phyloP scores from a whole-genome alignment of 1,140 invertebrate species.

The Diabrotica virgifera region DNA sequence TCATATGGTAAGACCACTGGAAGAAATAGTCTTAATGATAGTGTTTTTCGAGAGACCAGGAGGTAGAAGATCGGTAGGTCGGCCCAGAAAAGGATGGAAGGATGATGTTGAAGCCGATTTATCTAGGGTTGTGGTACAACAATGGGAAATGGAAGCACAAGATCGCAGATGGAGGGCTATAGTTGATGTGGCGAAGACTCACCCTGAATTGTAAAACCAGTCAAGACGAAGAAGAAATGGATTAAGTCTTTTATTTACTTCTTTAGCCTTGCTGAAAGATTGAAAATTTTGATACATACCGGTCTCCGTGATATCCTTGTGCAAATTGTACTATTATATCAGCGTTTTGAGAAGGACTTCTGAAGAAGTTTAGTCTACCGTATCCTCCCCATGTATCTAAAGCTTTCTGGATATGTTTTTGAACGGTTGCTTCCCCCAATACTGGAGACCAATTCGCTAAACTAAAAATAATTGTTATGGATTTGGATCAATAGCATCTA shows the following conservation, averaged over 20 bases:
- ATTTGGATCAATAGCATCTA: too few relatives aligned
- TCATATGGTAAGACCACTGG: too few relatives aligned
- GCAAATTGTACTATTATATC: constrained; percentile 68
- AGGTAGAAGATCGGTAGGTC: too few relatives aligned
- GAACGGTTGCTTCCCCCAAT: constrained; percentile 53
- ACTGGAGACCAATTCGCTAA: constrained; percentile 63
- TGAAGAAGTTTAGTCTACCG: constrained; percentile 56
- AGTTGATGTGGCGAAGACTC: too few relatives aligned
- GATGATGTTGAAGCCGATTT: too few relatives aligned
- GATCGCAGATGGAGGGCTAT: too few relatives aligned
- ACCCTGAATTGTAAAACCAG: too few relatives aligned
- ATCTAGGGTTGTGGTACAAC: too few relatives aligned
- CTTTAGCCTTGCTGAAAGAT: background rate
- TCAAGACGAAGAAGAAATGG: background rate
- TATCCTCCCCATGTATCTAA: constrained; percentile 64
- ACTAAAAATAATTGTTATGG: constrained; percentile 46
- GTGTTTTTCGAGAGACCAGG: background rate
- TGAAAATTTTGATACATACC: constrained; percentile 46
- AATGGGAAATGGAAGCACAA: too few relatives aligned
- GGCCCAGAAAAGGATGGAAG: too few relatives aligned
- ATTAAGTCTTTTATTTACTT: too few relatives aligned
- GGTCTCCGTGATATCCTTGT: constrained; percentile 61
- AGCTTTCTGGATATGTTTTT: constrained; percentile 54
- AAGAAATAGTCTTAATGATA: too few relatives aligned
- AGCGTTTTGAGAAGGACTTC: constrained; percentile 48